These are phyloP conservation scores for Pipa parva DNA, from an alignment of 2,113 vertebrate genomes.

Conservation along the genomic window DNA sequence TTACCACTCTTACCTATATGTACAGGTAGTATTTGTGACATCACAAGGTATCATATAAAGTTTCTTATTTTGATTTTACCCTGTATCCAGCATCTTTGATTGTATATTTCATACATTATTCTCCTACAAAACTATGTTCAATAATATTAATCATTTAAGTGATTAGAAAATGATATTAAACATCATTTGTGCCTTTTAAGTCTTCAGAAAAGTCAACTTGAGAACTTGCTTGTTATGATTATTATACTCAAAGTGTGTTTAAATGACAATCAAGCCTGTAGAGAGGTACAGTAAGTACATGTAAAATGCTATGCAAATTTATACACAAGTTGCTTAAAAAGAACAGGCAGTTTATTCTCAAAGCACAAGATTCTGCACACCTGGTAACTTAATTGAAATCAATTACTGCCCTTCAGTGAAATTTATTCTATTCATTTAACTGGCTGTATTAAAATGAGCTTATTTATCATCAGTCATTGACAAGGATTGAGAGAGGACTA, in stretches of 20 bases:
- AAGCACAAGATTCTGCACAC: constrained; percentile 11
- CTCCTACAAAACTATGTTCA: no score
- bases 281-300: constrained; percentile 26
- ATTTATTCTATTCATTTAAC: constrained; percentile 25
- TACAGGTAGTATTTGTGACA: no score
- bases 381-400: constrained; percentile 30
- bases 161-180: not conserved
- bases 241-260: constrained; percentile 9
- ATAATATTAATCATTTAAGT: no score
- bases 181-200: not conserved
- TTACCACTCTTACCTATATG: no score
- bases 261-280: constrained; percentile 8
- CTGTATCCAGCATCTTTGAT: no score
- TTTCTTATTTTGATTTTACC: no score
- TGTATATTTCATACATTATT: no score
- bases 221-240: not conserved
- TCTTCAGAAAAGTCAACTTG: not conserved
- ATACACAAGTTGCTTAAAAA: constrained; percentile 21
- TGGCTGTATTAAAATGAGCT: constrained; percentile 8
- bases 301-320: constrained; percentile 31
- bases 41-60: no score
- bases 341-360: constrained; percentile 15
- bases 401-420: constrained; percentile 24
- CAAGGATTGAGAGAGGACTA: not conserved
- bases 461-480: not conserved